These are phyloP conservation scores for Threskiornis aethiopicus DNA, from an alignment of 2,797 vertebrate species.

Conservation along the genomic window DNA sequence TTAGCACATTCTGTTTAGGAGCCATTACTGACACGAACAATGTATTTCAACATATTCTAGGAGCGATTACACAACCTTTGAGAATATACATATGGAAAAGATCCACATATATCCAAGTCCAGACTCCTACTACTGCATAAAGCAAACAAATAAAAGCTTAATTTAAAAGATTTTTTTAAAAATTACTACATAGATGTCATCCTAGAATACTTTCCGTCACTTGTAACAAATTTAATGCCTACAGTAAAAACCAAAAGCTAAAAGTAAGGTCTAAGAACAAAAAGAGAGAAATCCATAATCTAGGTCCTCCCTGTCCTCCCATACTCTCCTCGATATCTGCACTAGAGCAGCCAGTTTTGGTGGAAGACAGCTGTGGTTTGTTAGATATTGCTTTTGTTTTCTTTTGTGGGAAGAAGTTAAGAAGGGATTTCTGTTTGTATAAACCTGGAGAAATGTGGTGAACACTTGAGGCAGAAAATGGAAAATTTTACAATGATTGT, in stretches of 20 bases:
- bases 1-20: background rate
- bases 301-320: background rate
- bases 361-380: background rate
- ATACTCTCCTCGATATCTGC: background rate
- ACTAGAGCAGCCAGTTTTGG: background rate
- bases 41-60: background rate
- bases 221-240: background rate
- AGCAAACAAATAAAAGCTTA: background rate
- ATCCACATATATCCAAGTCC: background rate
- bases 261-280: background rate
- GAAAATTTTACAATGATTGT: background rate
- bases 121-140: background rate
- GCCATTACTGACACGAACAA: background rate
- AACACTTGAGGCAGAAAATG: background rate
- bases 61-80: background rate
- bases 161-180: background rate
- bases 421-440: background rate
- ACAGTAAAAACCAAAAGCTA: background rate
- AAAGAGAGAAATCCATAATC: background rate
- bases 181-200: background rate
- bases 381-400: background rate
- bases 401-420: background rate
- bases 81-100: background rate
- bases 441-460: background rate
- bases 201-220: background rate